A percentile compares a stretch with the other conserved stretches of the same genome.
Conservation (phyloP, 2,888 invertebrate species). For the Geophilus truncorum region DNA sequence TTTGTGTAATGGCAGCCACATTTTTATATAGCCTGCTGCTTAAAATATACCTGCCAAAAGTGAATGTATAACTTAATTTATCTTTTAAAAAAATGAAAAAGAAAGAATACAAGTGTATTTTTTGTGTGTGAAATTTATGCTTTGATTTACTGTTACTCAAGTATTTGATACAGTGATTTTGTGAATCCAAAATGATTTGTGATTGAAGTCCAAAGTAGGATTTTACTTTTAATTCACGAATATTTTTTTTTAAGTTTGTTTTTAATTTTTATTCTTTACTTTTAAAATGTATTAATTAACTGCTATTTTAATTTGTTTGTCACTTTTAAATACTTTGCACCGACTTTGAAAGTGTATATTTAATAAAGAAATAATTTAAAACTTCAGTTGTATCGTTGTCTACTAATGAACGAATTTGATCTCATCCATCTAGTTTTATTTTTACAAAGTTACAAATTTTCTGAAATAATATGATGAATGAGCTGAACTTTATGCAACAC, state of each 20-base stretch:
- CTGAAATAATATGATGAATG: no score
- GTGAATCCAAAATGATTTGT: neutral
- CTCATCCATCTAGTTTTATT: no score
- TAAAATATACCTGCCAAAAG: constrained; percentile 13
- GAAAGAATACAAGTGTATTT: neutral
- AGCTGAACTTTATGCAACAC: no score
- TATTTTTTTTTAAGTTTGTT: neutral
- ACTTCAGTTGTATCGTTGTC: no score
- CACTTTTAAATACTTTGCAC: neutral
- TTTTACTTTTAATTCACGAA: neutral
- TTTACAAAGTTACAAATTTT: no score
- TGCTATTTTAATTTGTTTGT: neutral
- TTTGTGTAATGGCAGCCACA: constrained; percentile 13
- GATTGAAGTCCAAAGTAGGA: neutral
- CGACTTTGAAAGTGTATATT: neutral
- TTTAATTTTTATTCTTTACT: neutral
- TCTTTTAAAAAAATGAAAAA: neutral
- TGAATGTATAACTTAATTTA: constrained; percentile 15
- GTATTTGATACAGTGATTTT: neutral
- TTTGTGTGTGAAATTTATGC: neutral
- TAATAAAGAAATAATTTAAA: constrained; percentile 18
- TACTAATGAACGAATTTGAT: no score
- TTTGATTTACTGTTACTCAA: neutral
- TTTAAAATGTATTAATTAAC: neutral
- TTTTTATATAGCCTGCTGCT: constrained; percentile 21